Percentiles rank a stretch among this genome's conserved stretches.
These are phyloP conservation scores for Clepsis dumicolana DNA, from an alignment of 2,888 invertebrate genomes.

Conservation along the genomic window DNA sequence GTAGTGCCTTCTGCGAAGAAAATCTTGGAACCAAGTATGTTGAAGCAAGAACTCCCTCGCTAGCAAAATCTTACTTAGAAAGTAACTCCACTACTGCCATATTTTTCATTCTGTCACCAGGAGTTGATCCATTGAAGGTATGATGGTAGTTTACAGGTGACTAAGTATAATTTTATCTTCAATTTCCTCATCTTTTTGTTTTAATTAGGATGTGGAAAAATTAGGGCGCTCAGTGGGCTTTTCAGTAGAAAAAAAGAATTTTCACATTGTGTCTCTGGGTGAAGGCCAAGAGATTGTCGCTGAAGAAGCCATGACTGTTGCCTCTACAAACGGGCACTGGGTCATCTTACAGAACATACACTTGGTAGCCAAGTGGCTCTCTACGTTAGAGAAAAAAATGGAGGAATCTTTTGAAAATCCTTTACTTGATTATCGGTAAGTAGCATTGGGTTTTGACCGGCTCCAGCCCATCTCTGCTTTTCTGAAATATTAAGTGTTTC, in stretches of 20 bases:
- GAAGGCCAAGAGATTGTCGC: conserved; percentile 98
- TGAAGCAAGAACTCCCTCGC: conserved; percentile 92
- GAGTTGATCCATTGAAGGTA: conserved; percentile 96
- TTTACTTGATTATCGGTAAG: conserved; percentile 86
- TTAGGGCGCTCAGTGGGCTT: conserved; percentile 93
- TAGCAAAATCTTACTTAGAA: conserved; percentile 95
- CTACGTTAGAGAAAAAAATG: conserved; percentile 95
- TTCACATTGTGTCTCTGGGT: conserved; percentile 97
- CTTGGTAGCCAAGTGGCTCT: conserved; percentile 95
- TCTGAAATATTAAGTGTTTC: background rate
- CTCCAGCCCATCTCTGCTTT: too few relatives aligned
- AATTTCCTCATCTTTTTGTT: background rate
- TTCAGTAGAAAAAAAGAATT: conserved; percentile 92
- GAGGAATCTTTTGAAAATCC: conserved; percentile 91
- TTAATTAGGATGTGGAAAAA: conserved; percentile 92
- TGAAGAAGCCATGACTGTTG: conserved; percentile 93
- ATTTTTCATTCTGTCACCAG: conserved; percentile 97
- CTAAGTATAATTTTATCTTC: background rate
- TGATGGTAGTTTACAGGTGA: background rate
- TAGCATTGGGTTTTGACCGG: conserved; percentile 20
- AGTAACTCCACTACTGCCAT: conserved; percentile 94
- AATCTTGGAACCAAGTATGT: conserved; percentile 94
- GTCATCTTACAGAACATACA: conserved; percentile 97
- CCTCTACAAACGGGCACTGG: conserved; percentile 94
- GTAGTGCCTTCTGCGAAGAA: conserved; percentile 94